Conservation (phyloP, 2,888 invertebrate genomes). For the Leucania comma region DNA sequence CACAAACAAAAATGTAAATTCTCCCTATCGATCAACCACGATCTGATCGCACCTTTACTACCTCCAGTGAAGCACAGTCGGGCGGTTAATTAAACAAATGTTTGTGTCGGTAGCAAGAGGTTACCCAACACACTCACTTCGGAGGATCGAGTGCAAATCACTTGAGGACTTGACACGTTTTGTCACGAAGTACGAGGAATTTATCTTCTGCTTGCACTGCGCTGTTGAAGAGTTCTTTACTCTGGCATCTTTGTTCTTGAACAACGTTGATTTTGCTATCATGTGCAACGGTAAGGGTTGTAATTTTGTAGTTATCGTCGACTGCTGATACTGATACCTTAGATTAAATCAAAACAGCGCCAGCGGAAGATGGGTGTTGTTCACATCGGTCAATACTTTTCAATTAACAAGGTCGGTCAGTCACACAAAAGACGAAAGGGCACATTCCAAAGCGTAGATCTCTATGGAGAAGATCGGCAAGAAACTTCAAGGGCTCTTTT, state of each 20-base stretch:
- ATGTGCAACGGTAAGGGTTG: too few relatives aligned
- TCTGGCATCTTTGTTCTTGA: constrained; percentile 1
- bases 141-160: constrained; percentile 30
- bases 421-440: too few relatives aligned
- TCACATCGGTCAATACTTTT: too few relatives aligned
- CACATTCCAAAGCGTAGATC: too few relatives aligned
- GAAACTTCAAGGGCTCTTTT: too few relatives aligned
- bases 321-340: too few relatives aligned
- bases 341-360: too few relatives aligned
- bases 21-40: neutral
- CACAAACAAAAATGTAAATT: neutral
- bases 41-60: constrained; percentile 28
- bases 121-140: constrained; percentile 24
- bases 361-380: too few relatives aligned
- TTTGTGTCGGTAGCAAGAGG: constrained; percentile 43
- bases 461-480: too few relatives aligned
- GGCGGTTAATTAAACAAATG: constrained; percentile 53
- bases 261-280: constrained; percentile 4
- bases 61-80: constrained; percentile 33
- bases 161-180: constrained; percentile 42
- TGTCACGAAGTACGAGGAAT: constrained; percentile 32
- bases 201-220: neutral
- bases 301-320: too few relatives aligned
- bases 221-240: neutral
- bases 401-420: too few relatives aligned